These are phyloP conservation scores for Macropis europaea DNA, from an alignment of 2,888 invertebrate genomes.

Conservation along the genomic window DNA sequence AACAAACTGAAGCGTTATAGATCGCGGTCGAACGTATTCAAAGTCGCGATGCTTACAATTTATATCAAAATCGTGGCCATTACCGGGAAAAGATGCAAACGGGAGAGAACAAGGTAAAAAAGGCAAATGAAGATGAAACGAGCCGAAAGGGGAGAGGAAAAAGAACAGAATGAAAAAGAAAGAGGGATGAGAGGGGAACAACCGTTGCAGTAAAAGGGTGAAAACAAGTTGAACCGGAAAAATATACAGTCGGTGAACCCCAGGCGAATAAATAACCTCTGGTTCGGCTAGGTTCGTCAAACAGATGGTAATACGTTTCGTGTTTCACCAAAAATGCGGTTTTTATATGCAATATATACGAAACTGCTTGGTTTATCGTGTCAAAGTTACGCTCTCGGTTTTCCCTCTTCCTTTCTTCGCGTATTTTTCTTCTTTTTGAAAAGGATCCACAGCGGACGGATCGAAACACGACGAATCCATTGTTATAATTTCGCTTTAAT, in stretches of 20 bases:
- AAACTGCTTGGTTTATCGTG: slow-evolving; percentile 5
- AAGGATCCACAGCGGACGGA: slow-evolving; percentile 15
- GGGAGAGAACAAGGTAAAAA: background rate
- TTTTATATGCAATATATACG: background rate
- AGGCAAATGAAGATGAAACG: no score
- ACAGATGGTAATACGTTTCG: slow-evolving; percentile 4
- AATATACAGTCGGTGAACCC: background rate
- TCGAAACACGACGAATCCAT: slow-evolving; percentile 51
- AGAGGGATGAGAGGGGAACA: no score
- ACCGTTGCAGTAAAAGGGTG: background rate
- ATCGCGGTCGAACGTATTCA: no score
- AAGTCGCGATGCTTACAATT: no score
- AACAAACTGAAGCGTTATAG: no score
- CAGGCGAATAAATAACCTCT: background rate
- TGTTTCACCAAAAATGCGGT: background rate
- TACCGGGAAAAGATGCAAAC: no score
- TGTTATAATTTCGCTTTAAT: slow-evolving; percentile 63
- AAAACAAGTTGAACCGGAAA: background rate
- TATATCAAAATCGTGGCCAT: no score
- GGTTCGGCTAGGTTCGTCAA: background rate
- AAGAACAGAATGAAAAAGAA: background rate
- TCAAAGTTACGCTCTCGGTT: slow-evolving; percentile 21
- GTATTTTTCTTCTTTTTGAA: no score
- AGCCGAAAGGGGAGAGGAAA: no score
- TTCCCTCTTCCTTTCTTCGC: background rate